These are phyloP conservation scores for Bradysia coprophila DNA, from an alignment of 1,140 invertebrate genomes.

Conservation along the genomic window DNA sequence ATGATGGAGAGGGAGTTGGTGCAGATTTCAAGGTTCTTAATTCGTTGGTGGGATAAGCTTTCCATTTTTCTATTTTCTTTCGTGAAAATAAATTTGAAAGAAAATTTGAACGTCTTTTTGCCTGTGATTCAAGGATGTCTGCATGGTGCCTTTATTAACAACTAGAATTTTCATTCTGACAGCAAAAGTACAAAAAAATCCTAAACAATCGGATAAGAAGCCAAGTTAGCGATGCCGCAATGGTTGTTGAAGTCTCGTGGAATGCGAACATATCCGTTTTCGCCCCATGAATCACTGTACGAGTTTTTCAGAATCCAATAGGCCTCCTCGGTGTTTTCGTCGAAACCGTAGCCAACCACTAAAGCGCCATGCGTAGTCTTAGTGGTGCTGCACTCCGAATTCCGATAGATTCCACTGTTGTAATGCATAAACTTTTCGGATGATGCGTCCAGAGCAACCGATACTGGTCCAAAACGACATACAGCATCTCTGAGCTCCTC, in stretches of 20 bases:
- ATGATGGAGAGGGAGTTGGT: no score
- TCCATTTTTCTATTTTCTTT: no score
- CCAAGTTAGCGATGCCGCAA: constrained; percentile 27
- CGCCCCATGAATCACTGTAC: constrained; percentile 30
- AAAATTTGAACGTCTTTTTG: no score
- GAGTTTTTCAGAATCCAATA: constrained; percentile 48
- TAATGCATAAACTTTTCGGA: constrained; percentile 24
- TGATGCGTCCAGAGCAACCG: constrained; percentile 67
- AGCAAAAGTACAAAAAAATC: no score
- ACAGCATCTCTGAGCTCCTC: constrained; percentile 40
- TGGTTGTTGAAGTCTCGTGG: constrained; percentile 34
- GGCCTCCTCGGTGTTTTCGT: constrained; percentile 13
- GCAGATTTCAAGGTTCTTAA: no score
- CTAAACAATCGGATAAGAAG: no score
- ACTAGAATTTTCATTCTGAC: no score
- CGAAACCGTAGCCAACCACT: constrained; percentile 20
- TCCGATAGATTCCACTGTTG: constrained; percentile 17
- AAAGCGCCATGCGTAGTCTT: constrained; percentile 9
- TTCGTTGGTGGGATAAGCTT: no score
- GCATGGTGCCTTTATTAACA: no score
- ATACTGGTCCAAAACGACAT: constrained; percentile 54
- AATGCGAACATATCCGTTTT: constrained; percentile 35
- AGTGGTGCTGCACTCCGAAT: constrained; percentile 29
- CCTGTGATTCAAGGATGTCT: no score
- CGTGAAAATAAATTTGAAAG: no score